Conservation (phyloP, 2,113 vertebrate genomes). For the Apeltes quadracus region DNA sequence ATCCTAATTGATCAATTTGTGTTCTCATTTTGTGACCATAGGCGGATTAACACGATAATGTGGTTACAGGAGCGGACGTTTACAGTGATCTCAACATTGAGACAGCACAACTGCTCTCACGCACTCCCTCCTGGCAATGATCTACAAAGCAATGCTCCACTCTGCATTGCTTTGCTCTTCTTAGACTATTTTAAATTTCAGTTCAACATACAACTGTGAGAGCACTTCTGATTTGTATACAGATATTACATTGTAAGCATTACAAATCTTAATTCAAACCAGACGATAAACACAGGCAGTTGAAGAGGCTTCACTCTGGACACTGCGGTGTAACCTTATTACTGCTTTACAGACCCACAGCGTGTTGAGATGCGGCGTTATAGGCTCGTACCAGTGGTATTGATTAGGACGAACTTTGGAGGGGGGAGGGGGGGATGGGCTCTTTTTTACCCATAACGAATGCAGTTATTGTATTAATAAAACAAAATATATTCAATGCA, state of each 20-base stretch:
- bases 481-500: not conserved
- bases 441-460: not conserved
- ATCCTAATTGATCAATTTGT: too few relatives aligned
- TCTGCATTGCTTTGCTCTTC: conserved; percentile 55
- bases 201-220: conserved; percentile 3
- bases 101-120: conserved; percentile 34
- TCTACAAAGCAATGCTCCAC: conserved; percentile 23
- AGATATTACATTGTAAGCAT: not conserved
- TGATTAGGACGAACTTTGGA: conserved; percentile 61
- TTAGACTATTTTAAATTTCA: conserved; percentile 30
- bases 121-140: too few relatives aligned
- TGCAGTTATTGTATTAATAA: not conserved
- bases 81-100: conserved; percentile 61
- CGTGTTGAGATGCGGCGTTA: conserved; percentile 61
- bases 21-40: conserved; percentile 20
- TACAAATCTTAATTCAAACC: conserved; percentile 23
- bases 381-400: conserved; percentile 63
- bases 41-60: conserved; percentile 23
- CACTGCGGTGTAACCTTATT: conserved; percentile 71
- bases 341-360: conserved; percentile 71
- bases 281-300: conserved; percentile 6
- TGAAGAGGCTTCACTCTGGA: conserved; percentile 40
- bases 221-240: not conserved
- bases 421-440: not conserved
- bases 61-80: conserved; percentile 32